A percentile compares a stretch with the other conserved stretches of the same genome.
Evolutionary conservation across 2,888 invertebrate genomes (phyloP).

Genomic region (Luffia ferchaultella): DNA sequence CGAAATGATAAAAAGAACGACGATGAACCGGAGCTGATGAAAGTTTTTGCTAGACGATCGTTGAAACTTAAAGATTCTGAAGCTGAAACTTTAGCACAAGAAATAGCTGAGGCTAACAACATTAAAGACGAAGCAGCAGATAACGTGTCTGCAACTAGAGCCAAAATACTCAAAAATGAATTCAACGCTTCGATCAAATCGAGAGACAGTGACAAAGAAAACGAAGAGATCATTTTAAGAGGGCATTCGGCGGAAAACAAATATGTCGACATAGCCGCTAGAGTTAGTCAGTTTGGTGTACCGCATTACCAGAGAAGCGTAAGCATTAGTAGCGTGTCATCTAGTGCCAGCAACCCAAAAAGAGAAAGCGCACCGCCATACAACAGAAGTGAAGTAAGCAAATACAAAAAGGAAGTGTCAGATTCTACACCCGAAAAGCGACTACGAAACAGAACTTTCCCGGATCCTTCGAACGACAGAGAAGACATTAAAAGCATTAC

Average conservation of each 20-base stretch:
- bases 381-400: conserved; percentile 43
- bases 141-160: conserved; percentile 29
- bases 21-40: conserved; percentile 81
- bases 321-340: conserved; percentile 42
- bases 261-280: conserved; percentile 42
- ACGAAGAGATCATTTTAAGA: conserved; percentile 46
- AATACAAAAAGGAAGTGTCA: conserved; percentile 60
- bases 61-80: conserved; percentile 80
- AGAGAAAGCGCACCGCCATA: conserved; percentile 49
- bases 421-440: conserved; percentile 60
- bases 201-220: conserved; percentile 79
- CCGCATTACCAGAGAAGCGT: conserved; percentile 53
- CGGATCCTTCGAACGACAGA: conserved; percentile 54
- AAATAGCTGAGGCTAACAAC: conserved; percentile 54
- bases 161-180: conserved; percentile 47
- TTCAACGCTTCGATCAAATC: conserved; percentile 65
- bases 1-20: conserved; percentile 65
- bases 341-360: conserved; percentile 29
- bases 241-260: conserved; percentile 40
- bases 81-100: conserved; percentile 65
- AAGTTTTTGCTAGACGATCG: conserved; percentile 83
- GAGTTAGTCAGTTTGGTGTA: conserved; percentile 51
- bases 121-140: conserved; percentile 34
- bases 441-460: conserved; percentile 55
- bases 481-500: conserved; percentile 51